Evolutionary conservation across 1,140 invertebrate species (phyloP).

Genomic region (Onthophagus taurus): DNA sequence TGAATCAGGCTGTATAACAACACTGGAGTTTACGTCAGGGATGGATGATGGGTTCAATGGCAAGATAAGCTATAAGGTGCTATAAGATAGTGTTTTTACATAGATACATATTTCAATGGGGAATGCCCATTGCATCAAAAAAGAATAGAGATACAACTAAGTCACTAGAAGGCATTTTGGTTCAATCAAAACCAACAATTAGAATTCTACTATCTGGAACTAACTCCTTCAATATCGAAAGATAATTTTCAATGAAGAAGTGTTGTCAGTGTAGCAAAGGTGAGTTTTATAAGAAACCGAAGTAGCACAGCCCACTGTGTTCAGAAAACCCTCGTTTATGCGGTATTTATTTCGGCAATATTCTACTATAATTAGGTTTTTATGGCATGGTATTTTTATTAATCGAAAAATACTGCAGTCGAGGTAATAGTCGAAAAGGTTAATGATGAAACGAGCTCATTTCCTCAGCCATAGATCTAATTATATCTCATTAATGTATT

Average conservation of each 20-base stretch:
- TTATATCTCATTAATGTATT: too few species aligned
- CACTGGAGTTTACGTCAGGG: too few species aligned
- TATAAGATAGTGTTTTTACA: slow-evolving; percentile 1
- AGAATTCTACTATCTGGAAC: not conserved
- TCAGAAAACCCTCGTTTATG: not conserved
- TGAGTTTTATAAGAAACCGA: not conserved
- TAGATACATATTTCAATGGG: not conserved
- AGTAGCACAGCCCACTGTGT: not conserved
- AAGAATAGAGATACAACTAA: slow-evolving; percentile 1
- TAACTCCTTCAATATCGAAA: not conserved
- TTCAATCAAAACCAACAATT: not conserved
- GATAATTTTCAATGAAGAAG: not conserved
- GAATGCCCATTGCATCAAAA: slow-evolving; percentile 1
- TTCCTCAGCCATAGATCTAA: too few species aligned
- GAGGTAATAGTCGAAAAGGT: too few species aligned
- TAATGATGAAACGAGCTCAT: too few species aligned
- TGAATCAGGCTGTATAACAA: too few species aligned
- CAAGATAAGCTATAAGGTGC: not conserved
- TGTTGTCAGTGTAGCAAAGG: slow-evolving; percentile 1
- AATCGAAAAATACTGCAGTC: too few species aligned
- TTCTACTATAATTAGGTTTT: too few species aligned
- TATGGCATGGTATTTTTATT: too few species aligned
- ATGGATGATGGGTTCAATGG: too few species aligned
- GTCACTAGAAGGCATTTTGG: not conserved
- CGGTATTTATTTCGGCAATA: too few species aligned